These are phyloP conservation scores for Margarornis squamiger DNA, from an alignment of 2,797 vertebrate genomes.

Conservation along the genomic window DNA sequence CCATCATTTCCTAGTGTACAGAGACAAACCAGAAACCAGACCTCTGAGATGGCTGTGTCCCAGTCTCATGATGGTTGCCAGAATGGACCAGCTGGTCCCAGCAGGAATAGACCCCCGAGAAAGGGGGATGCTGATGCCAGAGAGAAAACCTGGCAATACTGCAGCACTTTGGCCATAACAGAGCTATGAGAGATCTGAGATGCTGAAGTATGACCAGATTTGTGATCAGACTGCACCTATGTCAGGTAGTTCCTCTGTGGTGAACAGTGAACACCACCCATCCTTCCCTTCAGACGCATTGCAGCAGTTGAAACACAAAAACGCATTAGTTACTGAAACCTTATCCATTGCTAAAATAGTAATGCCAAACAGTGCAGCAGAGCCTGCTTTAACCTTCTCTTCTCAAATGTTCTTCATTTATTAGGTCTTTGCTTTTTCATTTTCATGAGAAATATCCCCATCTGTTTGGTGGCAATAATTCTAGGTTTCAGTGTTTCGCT, in stretches of 20 bases:
- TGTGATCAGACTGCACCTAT: background rate
- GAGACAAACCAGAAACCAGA: background rate
- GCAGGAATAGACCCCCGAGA: background rate
- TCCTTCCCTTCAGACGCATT: background rate
- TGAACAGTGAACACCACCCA: background rate
- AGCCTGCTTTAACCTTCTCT: slow-evolving; percentile 21
- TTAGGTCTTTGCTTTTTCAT: slow-evolving; percentile 13
- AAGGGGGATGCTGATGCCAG: background rate
- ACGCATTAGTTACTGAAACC: background rate
- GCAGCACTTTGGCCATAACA: background rate
- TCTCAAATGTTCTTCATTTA: slow-evolving; percentile 17
- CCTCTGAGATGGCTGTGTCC: background rate
- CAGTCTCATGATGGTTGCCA: background rate
- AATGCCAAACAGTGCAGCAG: background rate
- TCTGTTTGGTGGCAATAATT: slow-evolving; percentile 29
- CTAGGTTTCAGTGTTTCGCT: slow-evolving; percentile 2
- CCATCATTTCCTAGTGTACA: background rate
- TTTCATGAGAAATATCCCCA: slow-evolving; percentile 44
- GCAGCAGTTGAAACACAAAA: background rate
- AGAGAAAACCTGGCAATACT: background rate
- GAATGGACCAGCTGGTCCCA: background rate
- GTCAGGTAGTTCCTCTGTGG: background rate
- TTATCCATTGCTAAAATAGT: background rate
- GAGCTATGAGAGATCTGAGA: background rate
- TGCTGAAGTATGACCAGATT: background rate